These are phyloP conservation scores for Athrips mouffetella DNA, from an alignment of 2,888 invertebrate genomes.

Conservation along the genomic window DNA sequence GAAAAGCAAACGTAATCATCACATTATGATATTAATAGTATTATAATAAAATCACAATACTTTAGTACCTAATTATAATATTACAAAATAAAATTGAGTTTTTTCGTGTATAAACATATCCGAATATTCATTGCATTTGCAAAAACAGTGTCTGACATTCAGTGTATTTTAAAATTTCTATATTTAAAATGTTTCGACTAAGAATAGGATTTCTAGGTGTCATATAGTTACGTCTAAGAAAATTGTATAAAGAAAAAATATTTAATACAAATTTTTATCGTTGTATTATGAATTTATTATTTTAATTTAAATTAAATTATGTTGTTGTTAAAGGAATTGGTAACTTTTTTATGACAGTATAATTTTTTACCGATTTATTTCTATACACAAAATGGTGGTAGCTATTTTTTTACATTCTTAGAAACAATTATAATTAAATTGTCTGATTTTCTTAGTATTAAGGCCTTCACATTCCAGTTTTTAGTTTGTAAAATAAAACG, in stretches of 20 bases:
- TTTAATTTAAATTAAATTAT: conserved; percentile 11
- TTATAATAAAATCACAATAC: no score
- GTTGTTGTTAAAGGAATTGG: conserved; percentile 20
- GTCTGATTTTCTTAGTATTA: conserved; percentile 2
- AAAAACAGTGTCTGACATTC: no score
- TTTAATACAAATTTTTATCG: conserved; percentile 5
- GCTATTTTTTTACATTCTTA: conserved; percentile 20
- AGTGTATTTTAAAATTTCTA: no score
- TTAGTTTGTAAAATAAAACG: conserved; percentile 17
- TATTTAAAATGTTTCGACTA: neutral
- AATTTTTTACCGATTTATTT: conserved; percentile 17
- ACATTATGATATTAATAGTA: no score
- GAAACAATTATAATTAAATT: neutral
- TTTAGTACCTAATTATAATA: neutral
- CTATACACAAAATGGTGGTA: conserved; percentile 22
- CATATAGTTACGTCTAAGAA: conserved; percentile 11
- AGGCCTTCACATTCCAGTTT: conserved; percentile 12
- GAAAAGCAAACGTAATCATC: no score
- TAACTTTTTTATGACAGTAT: conserved; percentile 4
- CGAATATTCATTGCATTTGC: no score
- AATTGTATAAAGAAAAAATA: conserved; percentile 1
- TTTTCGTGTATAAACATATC: no score
- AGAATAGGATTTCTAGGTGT: conserved; percentile 6
- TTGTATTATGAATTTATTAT: conserved; percentile 11
- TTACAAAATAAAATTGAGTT: no score